These are phyloP conservation scores for Dermolepida albohirtum DNA, from an alignment of 2,888 invertebrate species.

Conservation along the genomic window DNA sequence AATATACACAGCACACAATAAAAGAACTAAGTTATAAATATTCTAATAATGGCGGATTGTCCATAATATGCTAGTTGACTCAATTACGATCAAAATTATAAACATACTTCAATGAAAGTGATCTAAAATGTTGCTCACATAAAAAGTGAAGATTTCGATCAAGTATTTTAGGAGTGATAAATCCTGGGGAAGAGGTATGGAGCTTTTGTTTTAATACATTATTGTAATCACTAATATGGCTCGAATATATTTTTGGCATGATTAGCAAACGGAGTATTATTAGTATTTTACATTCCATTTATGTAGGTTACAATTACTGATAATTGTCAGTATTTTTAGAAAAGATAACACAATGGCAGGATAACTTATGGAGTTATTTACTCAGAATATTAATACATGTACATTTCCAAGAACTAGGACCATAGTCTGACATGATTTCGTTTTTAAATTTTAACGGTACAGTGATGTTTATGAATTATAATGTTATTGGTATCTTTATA, in stretches of 20 bases:
- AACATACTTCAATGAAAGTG: constrained; percentile 26
- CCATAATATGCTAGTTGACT: background rate
- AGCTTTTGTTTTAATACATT: constrained; percentile 8
- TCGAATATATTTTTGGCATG: background rate
- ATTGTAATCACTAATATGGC: background rate
- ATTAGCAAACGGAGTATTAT: background rate
- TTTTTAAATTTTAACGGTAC: too few relatives aligned
- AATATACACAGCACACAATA: constrained; percentile 8
- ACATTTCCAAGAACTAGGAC: too few relatives aligned
- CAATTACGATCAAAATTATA: background rate
- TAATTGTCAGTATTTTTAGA: too few relatives aligned
- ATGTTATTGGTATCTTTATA: too few relatives aligned
- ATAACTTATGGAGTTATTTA: too few relatives aligned
- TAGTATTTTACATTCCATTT: too few relatives aligned
- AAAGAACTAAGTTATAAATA: constrained; percentile 24
- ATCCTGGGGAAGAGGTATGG: constrained; percentile 6
- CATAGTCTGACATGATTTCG: too few relatives aligned
- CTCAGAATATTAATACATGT: too few relatives aligned
- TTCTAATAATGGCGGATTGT: constrained; percentile 21
- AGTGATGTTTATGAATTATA: too few relatives aligned
- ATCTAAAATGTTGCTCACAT: constrained; percentile 9
- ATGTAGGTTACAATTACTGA: too few relatives aligned
- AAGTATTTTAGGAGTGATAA: background rate
- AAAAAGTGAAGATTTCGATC: background rate
- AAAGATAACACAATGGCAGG: too few relatives aligned